Conservation (phyloP, 1,140 invertebrate species). For the Mya arenaria region DNA sequence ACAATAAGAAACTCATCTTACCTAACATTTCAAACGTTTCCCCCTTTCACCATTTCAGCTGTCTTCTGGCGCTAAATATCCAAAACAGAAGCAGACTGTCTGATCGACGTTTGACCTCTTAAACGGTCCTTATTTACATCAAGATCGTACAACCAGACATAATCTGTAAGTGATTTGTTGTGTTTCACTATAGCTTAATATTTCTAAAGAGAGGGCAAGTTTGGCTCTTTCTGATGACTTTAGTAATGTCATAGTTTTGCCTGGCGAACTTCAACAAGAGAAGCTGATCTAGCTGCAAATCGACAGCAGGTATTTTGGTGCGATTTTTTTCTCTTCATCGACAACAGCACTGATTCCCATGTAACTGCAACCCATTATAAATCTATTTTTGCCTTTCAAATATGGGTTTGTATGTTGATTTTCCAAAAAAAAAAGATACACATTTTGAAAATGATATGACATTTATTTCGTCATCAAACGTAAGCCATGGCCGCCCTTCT, state of each 20-base stretch:
- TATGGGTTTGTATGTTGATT: too few relatives aligned
- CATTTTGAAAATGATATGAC: too few relatives aligned
- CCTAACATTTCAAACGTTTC: conserved; percentile 45
- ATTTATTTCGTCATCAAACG: too few relatives aligned
- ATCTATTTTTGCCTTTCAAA: too few relatives aligned
- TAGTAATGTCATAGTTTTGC: neutral
- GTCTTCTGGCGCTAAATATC: conserved; percentile 17
- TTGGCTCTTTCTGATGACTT: neutral
- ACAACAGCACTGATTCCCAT: too few relatives aligned
- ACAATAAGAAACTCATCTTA: too few relatives aligned
- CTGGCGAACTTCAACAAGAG: too few relatives aligned
- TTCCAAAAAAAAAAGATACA: too few relatives aligned
- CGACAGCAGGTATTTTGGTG: neutral
- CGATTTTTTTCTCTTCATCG: neutral
- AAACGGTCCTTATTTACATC: conserved; percentile 9
- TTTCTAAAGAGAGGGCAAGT: conserved; percentile 14
- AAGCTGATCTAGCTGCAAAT: too few relatives aligned
- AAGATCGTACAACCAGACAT: conserved; percentile 16
- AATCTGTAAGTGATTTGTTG: conserved; percentile 20
- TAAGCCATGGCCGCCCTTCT: too few relatives aligned
- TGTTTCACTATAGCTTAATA: conserved; percentile 33
- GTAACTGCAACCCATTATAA: too few relatives aligned
- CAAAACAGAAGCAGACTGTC: neutral
- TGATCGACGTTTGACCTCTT: conserved; percentile 24
- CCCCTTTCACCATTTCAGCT: neutral